These are phyloP conservation scores for Zeus faber DNA, from an alignment of 2,113 vertebrate species.

Conservation along the genomic window DNA sequence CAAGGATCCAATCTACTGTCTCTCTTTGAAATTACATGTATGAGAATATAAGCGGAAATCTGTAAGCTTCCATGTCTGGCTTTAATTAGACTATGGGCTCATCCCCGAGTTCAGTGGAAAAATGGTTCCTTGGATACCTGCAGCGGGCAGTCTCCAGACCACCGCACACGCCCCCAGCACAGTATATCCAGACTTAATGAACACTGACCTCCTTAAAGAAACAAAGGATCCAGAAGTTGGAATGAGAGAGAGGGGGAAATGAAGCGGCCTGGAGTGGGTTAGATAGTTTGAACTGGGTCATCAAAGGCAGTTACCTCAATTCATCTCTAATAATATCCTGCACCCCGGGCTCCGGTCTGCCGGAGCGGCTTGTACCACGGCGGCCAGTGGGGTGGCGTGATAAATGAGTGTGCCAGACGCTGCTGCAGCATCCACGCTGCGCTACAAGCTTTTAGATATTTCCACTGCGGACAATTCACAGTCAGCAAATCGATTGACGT, in stretches of 20 bases:
- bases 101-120: background rate
- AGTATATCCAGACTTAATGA: conserved; percentile 36
- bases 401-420: conserved; percentile 59
- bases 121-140: background rate
- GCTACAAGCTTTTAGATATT: conserved; percentile 38
- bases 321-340: conserved; percentile 65
- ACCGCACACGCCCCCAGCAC: conserved; percentile 27
- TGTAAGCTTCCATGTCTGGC: background rate
- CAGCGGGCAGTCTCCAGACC: conserved; percentile 14
- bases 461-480: conserved; percentile 48
- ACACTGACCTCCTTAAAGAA: conserved; percentile 52
- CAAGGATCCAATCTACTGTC: too few species aligned
- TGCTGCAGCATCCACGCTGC: conserved; percentile 30
- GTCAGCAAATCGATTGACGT: conserved; percentile 69
- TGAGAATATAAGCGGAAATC: too few species aligned
- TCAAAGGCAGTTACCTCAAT: conserved; percentile 63
- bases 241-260: conserved; percentile 47
- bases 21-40: too few species aligned
- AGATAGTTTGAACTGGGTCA: conserved; percentile 66
- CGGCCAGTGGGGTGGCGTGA: too few species aligned
- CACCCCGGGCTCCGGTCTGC: conserved; percentile 52
- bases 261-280: conserved; percentile 38
- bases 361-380: conserved; percentile 49
- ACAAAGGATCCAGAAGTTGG: conserved; percentile 32
- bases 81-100: conserved; percentile 11